Percentiles rank a stretch among this genome's conserved stretches.
These are phyloP conservation scores for Nomada ferruginata DNA, from an alignment of 2,888 invertebrate species.

Conservation along the genomic window DNA sequence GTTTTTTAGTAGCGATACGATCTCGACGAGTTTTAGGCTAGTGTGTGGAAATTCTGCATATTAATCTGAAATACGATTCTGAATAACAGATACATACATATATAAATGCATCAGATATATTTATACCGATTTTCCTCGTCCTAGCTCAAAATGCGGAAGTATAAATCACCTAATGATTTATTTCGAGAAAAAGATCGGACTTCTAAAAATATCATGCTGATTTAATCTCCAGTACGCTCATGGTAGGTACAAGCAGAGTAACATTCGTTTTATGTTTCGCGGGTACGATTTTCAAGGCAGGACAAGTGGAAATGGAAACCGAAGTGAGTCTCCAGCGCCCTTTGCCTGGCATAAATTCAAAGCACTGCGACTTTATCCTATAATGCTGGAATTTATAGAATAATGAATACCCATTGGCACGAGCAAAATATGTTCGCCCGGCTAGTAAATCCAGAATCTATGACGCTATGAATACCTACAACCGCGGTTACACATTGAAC, in stretches of 20 bases:
- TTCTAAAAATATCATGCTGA: neutral
- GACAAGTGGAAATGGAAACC: slow-evolving; percentile 22
- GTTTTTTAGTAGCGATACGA: neutral
- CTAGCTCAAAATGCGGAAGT: neutral
- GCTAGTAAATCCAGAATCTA: slow-evolving; percentile 16
- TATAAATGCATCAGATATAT: neutral
- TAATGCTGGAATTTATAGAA: slow-evolving; percentile 42
- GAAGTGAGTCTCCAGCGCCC: neutral
- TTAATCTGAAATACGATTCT: neutral
- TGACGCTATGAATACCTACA: neutral
- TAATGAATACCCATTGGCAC: slow-evolving; percentile 31
- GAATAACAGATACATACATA: neutral
- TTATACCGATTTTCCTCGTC: neutral
- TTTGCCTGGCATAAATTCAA: slow-evolving; percentile 29
- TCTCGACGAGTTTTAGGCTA: neutral
- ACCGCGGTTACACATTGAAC: neutral
- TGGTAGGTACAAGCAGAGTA: neutral
- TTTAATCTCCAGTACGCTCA: neutral
- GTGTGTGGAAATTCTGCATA: no score
- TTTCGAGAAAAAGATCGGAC: neutral
- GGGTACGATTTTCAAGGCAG: slow-evolving; percentile 27
- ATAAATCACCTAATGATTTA: neutral
- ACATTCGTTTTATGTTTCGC: neutral
- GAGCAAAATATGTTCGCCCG: no score
- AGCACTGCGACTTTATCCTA: slow-evolving; percentile 15